Conservation (phyloP, 2,797 vertebrate genomes). For the Alfaro cultratus region DNA sequence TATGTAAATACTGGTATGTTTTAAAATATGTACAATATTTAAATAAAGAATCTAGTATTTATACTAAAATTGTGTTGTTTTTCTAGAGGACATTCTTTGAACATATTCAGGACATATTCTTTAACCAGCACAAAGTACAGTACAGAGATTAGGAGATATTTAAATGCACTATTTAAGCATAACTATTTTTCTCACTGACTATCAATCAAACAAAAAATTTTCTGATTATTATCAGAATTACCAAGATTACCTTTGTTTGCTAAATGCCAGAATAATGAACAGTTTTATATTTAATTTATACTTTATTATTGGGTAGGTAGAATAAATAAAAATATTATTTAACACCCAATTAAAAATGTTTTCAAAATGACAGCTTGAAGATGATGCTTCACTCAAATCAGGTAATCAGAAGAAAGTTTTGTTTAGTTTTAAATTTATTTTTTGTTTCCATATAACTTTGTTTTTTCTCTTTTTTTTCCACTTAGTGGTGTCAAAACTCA, state of each 20-base stretch:
- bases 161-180: not conserved
- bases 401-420: not conserved
- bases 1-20: conserved; percentile 92
- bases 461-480: too few species aligned
- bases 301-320: not conserved
- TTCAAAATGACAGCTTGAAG: not conserved
- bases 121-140: not conserved
- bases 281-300: not conserved
- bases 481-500: too few species aligned
- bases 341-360: not conserved
- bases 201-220: not conserved
- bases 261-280: not conserved
- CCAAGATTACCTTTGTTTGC: not conserved
- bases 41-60: conserved; percentile 99
- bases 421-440: too few species aligned
- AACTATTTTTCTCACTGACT: not conserved
- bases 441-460: too few species aligned
- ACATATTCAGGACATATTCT: not conserved
- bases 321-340: not conserved
- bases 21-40: conserved; percentile 99
- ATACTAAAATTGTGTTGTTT: conserved; percentile 79
- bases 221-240: not conserved
- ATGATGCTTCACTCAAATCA: not conserved
- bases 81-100: not conserved
- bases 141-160: not conserved